Conservation (phyloP, 2,797 vertebrate genomes). For the Phyllotis vaccarum region DNA sequence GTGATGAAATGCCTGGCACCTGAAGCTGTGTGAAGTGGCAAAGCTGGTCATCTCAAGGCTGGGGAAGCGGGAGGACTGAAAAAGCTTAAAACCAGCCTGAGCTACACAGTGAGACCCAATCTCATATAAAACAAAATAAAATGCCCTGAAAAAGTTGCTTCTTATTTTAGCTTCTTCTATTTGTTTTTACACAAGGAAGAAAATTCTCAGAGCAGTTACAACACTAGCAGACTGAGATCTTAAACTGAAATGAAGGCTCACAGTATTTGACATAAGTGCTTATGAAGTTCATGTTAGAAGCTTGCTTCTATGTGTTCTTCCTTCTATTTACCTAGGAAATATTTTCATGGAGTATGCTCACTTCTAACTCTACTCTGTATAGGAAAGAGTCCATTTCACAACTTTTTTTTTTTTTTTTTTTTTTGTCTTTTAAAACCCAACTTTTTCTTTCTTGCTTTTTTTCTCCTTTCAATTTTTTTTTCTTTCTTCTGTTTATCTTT, state of each 20-base stretch:
- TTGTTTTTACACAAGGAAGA: slow-evolving; percentile 13
- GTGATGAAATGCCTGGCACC: slow-evolving; percentile 27
- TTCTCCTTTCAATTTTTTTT: slow-evolving; percentile 70
- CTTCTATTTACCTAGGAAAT: slow-evolving; percentile 41
- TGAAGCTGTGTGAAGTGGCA: neutral
- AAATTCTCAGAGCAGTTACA: slow-evolving; percentile 15
- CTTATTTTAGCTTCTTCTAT: slow-evolving; percentile 43
- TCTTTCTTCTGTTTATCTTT: slow-evolving; percentile 74
- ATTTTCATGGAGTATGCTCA: neutral
- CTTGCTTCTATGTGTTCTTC: neutral
- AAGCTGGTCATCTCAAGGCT: neutral
- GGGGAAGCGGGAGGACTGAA: neutral
- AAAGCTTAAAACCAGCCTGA: neutral
- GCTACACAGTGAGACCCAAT: neutral
- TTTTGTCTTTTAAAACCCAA: slow-evolving; percentile 68
- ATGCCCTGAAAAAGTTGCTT: slow-evolving; percentile 18
- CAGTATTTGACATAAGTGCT: neutral
- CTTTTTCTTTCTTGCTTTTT: slow-evolving; percentile 52
- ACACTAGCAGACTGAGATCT: slow-evolving; percentile 12
- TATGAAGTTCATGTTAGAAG: neutral
- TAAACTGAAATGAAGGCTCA: slow-evolving; percentile 56
- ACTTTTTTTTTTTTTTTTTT: slow-evolving; percentile 67
- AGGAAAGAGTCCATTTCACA: slow-evolving; percentile 39
- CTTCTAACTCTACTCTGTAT: slow-evolving; percentile 50
- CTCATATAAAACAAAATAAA: neutral